Percentiles rank a stretch among this genome's conserved stretches.
Conservation (phyloP, 2,113 vertebrate species). For the Cryptotis parvus region DNA sequence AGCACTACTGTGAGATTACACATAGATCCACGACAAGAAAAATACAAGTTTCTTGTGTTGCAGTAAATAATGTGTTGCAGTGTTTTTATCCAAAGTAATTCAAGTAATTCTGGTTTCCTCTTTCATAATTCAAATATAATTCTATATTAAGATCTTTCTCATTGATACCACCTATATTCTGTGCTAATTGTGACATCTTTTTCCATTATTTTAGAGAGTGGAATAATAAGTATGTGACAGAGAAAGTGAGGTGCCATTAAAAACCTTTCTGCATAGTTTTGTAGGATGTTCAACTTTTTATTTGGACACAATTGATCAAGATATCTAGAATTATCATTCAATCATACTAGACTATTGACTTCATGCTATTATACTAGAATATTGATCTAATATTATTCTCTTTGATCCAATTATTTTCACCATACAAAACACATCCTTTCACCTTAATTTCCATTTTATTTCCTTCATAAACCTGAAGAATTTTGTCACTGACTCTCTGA, state of each 20-base stretch:
- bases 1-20: neutral
- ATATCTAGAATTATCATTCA: neutral
- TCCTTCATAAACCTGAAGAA: neutral
- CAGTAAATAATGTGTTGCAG: neutral
- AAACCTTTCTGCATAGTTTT: neutral
- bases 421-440: neutral
- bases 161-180: neutral
- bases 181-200: neutral
- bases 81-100: neutral
- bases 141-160: neutral
- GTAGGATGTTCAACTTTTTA: neutral
- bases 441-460: neutral
- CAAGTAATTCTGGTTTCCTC: neutral
- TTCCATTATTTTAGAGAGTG: neutral
- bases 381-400: too few species aligned
- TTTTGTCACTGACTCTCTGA: neutral
- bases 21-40: conserved; percentile 2
- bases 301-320: neutral
- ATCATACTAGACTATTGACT: too few species aligned
- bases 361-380: too few species aligned
- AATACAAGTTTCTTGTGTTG: neutral
- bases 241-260: neutral
- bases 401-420: neutral
- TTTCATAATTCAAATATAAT: neutral
- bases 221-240: neutral